A percentile compares a stretch with the other conserved stretches of the same genome.
Conservation (phyloP, 2,888 invertebrate species). For the Piscicola geometra region DNA sequence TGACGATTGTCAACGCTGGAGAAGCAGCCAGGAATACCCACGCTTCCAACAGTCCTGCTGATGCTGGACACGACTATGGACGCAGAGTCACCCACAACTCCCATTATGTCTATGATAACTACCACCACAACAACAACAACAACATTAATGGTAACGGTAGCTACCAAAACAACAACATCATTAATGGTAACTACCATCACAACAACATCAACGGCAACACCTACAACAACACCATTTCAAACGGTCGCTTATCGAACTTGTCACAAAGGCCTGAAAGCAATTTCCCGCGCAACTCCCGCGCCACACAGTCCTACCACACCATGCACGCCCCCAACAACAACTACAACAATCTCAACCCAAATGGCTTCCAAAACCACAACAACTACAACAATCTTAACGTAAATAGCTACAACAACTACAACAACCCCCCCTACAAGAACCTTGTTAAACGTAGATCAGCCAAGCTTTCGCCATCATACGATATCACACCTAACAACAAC, state of each 20-base stretch:
- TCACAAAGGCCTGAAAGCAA: neutral
- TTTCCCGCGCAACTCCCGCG: conserved; percentile 5
- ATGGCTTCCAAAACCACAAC: neutral
- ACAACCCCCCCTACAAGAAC: no score
- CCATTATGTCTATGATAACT: neutral
- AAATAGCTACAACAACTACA: no score
- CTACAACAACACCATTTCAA: no score
- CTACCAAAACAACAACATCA: neutral
- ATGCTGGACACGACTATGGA: neutral
- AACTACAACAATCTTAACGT: neutral
- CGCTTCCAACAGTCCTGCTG: no score
- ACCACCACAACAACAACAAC: neutral
- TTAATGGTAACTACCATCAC: no score
- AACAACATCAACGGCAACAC: no score
- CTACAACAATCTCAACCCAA: neutral
- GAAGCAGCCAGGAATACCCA: neutral
- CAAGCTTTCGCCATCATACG: no score
- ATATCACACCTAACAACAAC: no score
- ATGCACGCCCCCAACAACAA: neutral
- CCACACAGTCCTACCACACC: neutral
- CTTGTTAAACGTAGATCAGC: no score
- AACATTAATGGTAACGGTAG: neutral
- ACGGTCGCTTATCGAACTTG: neutral
- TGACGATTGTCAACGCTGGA: neutral
- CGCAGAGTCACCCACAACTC: neutral